Conservation (phyloP, 1,140 invertebrate species). For the Pachyrhynchus sulphureomaculatus region DNA sequence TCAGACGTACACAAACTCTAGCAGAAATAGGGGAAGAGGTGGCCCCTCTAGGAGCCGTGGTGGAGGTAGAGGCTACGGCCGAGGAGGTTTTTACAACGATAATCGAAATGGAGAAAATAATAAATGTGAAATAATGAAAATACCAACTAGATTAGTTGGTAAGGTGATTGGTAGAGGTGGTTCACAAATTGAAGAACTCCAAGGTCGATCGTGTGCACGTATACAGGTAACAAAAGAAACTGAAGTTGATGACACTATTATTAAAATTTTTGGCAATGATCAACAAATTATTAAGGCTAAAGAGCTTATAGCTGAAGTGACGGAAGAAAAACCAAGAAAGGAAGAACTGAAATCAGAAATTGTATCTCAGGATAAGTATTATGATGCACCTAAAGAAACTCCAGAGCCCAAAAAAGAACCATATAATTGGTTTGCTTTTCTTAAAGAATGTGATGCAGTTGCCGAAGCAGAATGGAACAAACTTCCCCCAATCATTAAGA, state of each 20-base stretch:
- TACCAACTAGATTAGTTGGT: conserved; percentile 19
- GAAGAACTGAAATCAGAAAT: too few species aligned
- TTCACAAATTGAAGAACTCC: conserved; percentile 71
- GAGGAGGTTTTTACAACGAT: background rate
- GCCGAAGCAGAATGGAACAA: conserved; percentile 62
- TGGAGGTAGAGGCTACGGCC: background rate
- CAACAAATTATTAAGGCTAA: conserved; percentile 57
- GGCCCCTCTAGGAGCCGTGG: background rate
- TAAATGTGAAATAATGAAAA: conserved; percentile 16
- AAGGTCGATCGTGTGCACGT: conserved; percentile 60
- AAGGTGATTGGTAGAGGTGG: conserved; percentile 64
- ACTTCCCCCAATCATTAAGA: conserved; percentile 69
- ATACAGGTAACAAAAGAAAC: conserved; percentile 54
- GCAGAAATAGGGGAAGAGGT: background rate
- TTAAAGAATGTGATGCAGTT: conserved; percentile 46
- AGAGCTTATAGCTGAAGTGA: conserved; percentile 49
- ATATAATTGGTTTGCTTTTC: conserved; percentile 20
- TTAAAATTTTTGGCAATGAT: conserved; percentile 58
- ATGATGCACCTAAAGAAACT: background rate
- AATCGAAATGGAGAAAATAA: conserved; percentile 3
- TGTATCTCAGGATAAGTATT: background rate
- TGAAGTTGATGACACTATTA: conserved; percentile 51
- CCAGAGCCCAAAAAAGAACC: conserved; percentile 8
- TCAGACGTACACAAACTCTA: conserved; percentile 14
- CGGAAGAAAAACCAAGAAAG: conserved; percentile 32